A percentile compares a stretch with the other conserved stretches of the same genome.
Conservation (phyloP, 2,888 invertebrate species). For the Nebria brevicollis region DNA sequence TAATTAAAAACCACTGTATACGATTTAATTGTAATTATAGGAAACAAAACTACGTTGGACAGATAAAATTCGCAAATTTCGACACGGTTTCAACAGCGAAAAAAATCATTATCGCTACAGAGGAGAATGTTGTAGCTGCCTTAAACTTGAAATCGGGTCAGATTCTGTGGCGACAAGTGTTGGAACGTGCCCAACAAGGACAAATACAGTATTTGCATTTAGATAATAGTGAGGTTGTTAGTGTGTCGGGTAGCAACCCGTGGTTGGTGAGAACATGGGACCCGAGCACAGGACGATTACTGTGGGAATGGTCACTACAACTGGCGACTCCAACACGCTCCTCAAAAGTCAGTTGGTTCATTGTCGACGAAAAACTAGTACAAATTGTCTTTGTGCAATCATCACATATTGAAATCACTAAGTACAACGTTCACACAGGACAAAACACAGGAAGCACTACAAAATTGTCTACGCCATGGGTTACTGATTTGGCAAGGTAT, state of each 20-base stretch:
- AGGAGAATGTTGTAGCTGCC: slow-evolving; percentile 88
- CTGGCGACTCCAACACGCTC: slow-evolving; percentile 58
- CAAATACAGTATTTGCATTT: slow-evolving; percentile 75
- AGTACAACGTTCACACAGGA: slow-evolving; percentile 71
- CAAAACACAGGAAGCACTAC: slow-evolving; percentile 67
- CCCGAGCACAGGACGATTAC: slow-evolving; percentile 73
- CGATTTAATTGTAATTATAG: slow-evolving; percentile 63
- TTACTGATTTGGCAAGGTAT: slow-evolving; percentile 57
- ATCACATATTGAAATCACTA: slow-evolving; percentile 73
- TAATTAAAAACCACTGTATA: neutral
- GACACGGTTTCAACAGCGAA: slow-evolving; percentile 78
- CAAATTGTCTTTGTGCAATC: slow-evolving; percentile 71
- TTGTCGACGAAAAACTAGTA: slow-evolving; percentile 68
- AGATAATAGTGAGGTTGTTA: slow-evolving; percentile 74
- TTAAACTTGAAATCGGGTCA: slow-evolving; percentile 82
- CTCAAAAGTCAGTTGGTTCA: slow-evolving; percentile 68
- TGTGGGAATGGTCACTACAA: slow-evolving; percentile 79
- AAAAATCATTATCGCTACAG: slow-evolving; percentile 82
- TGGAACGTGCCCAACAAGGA: slow-evolving; percentile 73
- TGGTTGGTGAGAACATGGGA: slow-evolving; percentile 85
- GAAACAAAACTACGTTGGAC: slow-evolving; percentile 86
- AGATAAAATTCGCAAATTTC: slow-evolving; percentile 79
- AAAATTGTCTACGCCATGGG: slow-evolving; percentile 73
- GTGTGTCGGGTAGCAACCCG: slow-evolving; percentile 74
- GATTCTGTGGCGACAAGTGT: slow-evolving; percentile 84